A percentile compares a stretch with the other conserved stretches of the same genome.
Evolutionary conservation across 1,140 invertebrate species (phyloP).

Genomic region (Lysiphlebus fabarum): DNA sequence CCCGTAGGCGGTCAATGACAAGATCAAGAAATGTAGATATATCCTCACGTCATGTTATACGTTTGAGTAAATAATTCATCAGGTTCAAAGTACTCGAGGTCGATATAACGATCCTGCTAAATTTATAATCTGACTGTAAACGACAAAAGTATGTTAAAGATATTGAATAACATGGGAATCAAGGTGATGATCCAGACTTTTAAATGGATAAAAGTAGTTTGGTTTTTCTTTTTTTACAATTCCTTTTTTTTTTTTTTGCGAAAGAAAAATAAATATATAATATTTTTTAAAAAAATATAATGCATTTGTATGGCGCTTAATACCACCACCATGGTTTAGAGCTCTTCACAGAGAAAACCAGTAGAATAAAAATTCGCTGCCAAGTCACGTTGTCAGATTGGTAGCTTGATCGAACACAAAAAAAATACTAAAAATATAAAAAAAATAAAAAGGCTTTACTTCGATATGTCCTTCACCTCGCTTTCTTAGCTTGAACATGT

Average conservation of each 20-base stretch:
- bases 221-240: no score
- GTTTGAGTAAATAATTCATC: conserved; percentile 46
- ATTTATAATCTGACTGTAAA: conserved; percentile 20
- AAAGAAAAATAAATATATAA: conserved; percentile 10
- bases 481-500: conserved; percentile 4
- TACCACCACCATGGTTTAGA: background rate
- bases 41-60: conserved; percentile 37
- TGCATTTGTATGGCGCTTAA: background rate
- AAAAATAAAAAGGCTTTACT: conserved; percentile 10
- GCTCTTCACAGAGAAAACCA: conserved; percentile 21
- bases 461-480: background rate
- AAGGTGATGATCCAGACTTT: no score
- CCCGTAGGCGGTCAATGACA: conserved; percentile 34
- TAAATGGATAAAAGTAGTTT: conserved; percentile 11
- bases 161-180: background rate
- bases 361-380: conserved; percentile 29
- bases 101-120: conserved; percentile 32
- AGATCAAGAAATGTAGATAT: conserved; percentile 38
- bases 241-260: conserved; percentile 30
- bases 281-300: conserved; percentile 11
- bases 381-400: conserved; percentile 38
- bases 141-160: conserved; percentile 1
- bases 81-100: conserved; percentile 34
- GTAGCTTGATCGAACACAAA: conserved; percentile 21
- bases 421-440: background rate